These are phyloP conservation scores for Salarias fasciatus DNA, from an alignment of 2,797 vertebrate genomes.

Conservation along the genomic window DNA sequence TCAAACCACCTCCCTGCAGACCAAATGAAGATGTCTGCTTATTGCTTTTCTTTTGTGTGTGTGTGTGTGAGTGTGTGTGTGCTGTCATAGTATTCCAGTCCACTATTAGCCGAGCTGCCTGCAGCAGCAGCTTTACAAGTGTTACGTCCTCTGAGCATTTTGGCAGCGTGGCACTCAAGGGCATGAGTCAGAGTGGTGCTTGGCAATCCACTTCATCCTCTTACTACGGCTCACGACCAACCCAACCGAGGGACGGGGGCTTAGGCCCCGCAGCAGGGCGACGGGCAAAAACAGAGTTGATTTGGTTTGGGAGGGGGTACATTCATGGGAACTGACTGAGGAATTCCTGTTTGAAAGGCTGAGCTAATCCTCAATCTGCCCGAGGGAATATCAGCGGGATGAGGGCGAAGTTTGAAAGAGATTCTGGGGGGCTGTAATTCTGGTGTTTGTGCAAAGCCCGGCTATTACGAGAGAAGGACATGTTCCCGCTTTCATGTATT, in stretches of 20 bases:
- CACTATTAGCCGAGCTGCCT: constrained; percentile 28
- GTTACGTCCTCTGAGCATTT: constrained; percentile 58
- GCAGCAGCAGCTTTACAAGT: constrained; percentile 32
- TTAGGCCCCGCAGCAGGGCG: constrained; percentile 57
- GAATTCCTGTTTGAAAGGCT: constrained; percentile 75
- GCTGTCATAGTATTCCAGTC: constrained; percentile 13
- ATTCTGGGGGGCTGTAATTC: constrained; percentile 67
- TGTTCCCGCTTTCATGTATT: constrained; percentile 31
- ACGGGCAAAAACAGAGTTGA: constrained; percentile 63
- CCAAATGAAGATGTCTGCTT: constrained; percentile 27
- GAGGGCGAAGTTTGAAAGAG: constrained; percentile 69
- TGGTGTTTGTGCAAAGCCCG: constrained; percentile 55
- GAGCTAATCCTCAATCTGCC: constrained; percentile 84
- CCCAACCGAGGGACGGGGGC: constrained; percentile 58
- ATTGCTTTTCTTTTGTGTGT: constrained; percentile 11
- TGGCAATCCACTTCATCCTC: constrained; percentile 79
- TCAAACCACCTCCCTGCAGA: constrained; percentile 8
- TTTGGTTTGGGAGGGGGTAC: constrained; percentile 63
- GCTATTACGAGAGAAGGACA: constrained; percentile 35
- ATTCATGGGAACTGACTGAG: constrained; percentile 71
- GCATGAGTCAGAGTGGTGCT: constrained; percentile 75
- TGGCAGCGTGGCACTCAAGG: constrained; percentile 65
- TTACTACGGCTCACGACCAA: constrained; percentile 68
- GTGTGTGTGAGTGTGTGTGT: too few species aligned
- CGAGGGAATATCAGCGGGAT: constrained; percentile 78